A percentile compares a stretch with the other conserved stretches of the same genome.
These are phyloP conservation scores for Sarotherodon lohbergeri DNA, from an alignment of 2,113 vertebrate species.

Conservation along the genomic window DNA sequence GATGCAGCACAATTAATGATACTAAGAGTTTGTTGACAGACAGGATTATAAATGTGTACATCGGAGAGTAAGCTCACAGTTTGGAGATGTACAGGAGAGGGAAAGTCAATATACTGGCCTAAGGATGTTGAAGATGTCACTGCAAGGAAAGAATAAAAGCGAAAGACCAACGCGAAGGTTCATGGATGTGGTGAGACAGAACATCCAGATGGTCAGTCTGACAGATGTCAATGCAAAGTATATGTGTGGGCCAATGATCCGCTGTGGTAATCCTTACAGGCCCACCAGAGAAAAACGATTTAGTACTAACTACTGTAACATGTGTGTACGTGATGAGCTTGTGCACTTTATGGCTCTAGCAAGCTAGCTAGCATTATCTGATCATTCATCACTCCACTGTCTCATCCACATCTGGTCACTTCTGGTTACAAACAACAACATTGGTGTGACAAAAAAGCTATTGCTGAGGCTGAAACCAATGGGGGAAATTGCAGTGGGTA, in stretches of 20 bases:
- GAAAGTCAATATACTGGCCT: neutral
- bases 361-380: neutral
- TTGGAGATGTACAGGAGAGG: neutral
- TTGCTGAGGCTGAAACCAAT: neutral
- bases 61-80: neutral
- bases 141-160: neutral
- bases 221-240: neutral
- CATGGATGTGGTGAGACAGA: neutral
- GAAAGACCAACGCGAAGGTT: neutral
- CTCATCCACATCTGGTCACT: neutral
- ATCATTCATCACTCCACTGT: rapidly evolving
- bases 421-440: neutral
- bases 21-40: neutral
- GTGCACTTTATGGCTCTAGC: neutral
- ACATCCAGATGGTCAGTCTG: neutral
- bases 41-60: neutral
- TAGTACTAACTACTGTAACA: neutral
- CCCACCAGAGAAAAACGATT: neutral
- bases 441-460: neutral
- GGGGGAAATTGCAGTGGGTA: neutral
- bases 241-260: rapidly evolving
- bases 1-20: neutral
- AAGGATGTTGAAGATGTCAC: neutral
- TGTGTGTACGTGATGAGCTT: neutral
- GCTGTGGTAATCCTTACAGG: neutral